Evolutionary conservation across 2,113 vertebrate species (phyloP).

Genomic region (Gambusia holbrooki): DNA sequence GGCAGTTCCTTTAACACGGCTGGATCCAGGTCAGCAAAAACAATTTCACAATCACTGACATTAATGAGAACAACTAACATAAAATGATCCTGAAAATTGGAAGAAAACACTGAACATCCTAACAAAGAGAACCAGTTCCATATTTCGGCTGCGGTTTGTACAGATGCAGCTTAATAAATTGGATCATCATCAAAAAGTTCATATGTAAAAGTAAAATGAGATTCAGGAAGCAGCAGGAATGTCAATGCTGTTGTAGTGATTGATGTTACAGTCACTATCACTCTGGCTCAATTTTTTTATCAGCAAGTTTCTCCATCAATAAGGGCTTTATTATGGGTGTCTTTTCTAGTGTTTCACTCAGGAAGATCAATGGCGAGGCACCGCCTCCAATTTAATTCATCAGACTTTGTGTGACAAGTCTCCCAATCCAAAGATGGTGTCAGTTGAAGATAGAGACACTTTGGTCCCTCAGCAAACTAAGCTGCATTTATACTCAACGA

Average conservation of each 20-base stretch:
- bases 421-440: no score
- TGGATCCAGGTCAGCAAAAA: not conserved
- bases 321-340: not conserved
- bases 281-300: not conserved
- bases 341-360: no score
- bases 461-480: no score
- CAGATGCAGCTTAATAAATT: not conserved
- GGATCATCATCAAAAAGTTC: not conserved
- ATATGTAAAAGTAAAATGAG: not conserved
- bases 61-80: not conserved
- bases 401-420: no score
- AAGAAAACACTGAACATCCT: not conserved
- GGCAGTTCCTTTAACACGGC: not conserved
- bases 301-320: not conserved
- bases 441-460: no score
- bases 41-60: not conserved
- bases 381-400: no score
- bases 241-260: no score
- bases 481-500: no score
- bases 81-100: not conserved
- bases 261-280: no score
- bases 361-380: no score
- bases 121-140: not conserved
- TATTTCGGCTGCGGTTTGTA: not conserved
- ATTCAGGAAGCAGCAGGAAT: not conserved